Evolutionary conservation across 2,888 invertebrate species (phyloP).

Genomic region (Apotomis capreana): DNA sequence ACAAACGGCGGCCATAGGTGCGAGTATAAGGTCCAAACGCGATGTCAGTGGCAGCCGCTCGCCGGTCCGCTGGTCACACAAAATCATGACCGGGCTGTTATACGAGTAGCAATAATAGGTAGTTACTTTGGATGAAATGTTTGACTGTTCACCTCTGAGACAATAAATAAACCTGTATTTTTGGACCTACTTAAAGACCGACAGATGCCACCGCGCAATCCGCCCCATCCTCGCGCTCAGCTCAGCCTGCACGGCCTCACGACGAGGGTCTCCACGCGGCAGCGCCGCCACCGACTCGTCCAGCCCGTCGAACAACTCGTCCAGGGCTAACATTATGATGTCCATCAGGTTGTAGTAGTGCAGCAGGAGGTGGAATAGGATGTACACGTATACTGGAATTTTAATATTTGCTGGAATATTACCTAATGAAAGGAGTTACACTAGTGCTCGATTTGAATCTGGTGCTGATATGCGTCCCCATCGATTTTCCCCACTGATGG

Average conservation of each 20-base stretch:
- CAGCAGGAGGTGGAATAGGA: conserved; percentile 63
- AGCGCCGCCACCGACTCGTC: conserved; percentile 56
- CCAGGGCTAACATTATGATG: conserved; percentile 62
- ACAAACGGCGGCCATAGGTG: too few relatives aligned
- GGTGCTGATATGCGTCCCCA: too few relatives aligned
- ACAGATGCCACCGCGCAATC: conserved; percentile 64
- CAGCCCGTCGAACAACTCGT: conserved; percentile 61
- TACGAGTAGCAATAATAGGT: too few relatives aligned
- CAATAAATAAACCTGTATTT: neutral
- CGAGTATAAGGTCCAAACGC: too few relatives aligned
- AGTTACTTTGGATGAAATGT: too few relatives aligned
- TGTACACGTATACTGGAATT: conserved; percentile 65
- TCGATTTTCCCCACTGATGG: too few relatives aligned
- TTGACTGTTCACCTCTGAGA: too few relatives aligned
- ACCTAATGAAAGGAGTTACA: neutral
- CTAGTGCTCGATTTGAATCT: too few relatives aligned
- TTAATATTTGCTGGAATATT: neutral
- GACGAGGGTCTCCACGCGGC: conserved; percentile 48
- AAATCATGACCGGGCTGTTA: too few relatives aligned
- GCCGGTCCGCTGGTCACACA: too few relatives aligned
- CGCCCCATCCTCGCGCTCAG: conserved; percentile 58
- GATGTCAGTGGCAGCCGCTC: too few relatives aligned
- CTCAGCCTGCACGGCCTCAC: conserved; percentile 51
- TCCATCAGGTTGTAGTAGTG: conserved; percentile 63
- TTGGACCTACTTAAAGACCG: conserved; percentile 57